Evolutionary conservation across 2,888 invertebrate species (phyloP).

Genomic region (Macaria liturata): DNA sequence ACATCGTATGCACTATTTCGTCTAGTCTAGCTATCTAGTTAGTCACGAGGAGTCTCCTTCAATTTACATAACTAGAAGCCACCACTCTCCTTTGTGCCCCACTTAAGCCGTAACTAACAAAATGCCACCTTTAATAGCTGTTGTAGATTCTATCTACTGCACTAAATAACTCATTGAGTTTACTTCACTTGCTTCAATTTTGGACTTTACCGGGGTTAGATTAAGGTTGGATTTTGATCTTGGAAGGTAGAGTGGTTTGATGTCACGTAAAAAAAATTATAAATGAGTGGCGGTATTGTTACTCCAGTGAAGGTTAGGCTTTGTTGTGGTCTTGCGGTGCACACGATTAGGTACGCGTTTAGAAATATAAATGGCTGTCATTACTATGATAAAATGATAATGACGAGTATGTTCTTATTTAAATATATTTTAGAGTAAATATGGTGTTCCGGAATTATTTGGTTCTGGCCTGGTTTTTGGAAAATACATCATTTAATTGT

Average conservation of each 20-base stretch:
- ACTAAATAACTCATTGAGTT: constrained; percentile 39
- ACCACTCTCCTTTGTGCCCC: constrained; percentile 40
- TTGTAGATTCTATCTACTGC: constrained; percentile 37
- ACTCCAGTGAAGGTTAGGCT: constrained; percentile 13
- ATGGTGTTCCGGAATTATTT: no score
- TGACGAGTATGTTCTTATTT: no score
- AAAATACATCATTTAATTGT: no score
- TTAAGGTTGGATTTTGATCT: constrained; percentile 11
- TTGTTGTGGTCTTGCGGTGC: constrained; percentile 6
- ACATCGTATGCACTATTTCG: constrained; percentile 4
- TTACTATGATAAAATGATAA: no score
- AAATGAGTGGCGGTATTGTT: constrained; percentile 15
- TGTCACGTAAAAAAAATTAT: constrained; percentile 22
- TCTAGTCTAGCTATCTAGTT: constrained; percentile 3
- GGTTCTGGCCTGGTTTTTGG: no score
- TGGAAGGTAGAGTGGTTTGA: constrained; percentile 2
- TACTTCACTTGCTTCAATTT: constrained; percentile 10
- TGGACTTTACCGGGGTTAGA: background rate
- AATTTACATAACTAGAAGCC: constrained; percentile 22
- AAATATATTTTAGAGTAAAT: no score
- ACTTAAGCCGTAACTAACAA: constrained; percentile 40
- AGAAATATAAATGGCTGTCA: no score
- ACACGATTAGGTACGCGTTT: no score
- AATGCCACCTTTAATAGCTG: constrained; percentile 34
- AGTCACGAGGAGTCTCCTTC: constrained; percentile 9